Base-by-base conservation (phyloP, 2,113 vertebrate genomes). In the Lepidothrix coronata region DNA sequence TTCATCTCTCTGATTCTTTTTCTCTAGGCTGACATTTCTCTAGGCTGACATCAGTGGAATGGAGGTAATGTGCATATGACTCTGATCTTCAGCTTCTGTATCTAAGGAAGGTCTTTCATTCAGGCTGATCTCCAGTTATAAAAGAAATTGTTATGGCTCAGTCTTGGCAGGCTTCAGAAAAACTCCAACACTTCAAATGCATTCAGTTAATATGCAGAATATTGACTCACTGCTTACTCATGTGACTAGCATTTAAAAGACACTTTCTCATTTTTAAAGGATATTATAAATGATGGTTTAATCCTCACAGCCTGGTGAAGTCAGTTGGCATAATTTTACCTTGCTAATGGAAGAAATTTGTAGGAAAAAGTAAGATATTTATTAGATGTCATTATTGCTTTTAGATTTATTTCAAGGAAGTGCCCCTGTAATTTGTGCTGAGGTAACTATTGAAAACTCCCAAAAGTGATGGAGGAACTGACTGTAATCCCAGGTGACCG, bases 171-270 rank as follows among this genome's bases (percentile, higher is more conserved):
- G 30, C 73, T 82, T 87, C 65, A 92, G 92, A 80, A 84, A 86
- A 89, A 81, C 75, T 87, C 82, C 62, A 73, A 52, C 35, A 44
- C 55, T 95, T 79, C 88, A 80, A 66, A 85, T 74, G 65, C 57
- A 41, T 93, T 93, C 54, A 67, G 5, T 75, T 97, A 94, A 86
- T 58, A 23, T 70, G 46, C 83, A 49, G 93, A 82, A 54, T 95
- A 91, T 96, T 92, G 94, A 92, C 87, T 91, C 59, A 63, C 27
- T 67, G 79, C 73, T 94, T 94, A 52, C 61, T 80, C 57, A 94
- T 3, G 19, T 81, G 76, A 78, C 65, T 61, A 71, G 58, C 52
- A 37, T 83, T 96, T 94, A 90, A 91, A 90, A 92, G 80, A 35
- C 70, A 51, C 63, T 83, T 94, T 80, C 78, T 94, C 23, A 52